phyloP scores from a whole-genome alignment of 2,797 vertebrate species.

The Pseudochaenichthys georgianus region DNA sequence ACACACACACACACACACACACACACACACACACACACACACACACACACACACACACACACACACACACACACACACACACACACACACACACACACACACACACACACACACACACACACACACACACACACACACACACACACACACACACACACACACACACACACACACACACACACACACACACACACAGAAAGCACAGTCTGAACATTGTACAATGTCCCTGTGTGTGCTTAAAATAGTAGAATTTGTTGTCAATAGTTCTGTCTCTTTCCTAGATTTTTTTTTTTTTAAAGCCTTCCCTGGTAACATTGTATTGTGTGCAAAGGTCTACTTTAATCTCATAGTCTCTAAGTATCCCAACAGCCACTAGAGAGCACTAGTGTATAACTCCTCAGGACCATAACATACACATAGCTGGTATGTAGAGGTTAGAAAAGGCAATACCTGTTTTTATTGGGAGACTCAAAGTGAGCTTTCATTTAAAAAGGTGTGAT shows the following conservation, averaged over 20 bases:
- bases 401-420: neutral
- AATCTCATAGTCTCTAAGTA: neutral
- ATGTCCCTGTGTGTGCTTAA: neutral
- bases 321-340: neutral
- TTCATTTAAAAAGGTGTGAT: neutral
- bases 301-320: neutral
- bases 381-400: conserved; percentile 52
- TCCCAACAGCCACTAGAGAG: conserved; percentile 64
- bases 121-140: too few species aligned
- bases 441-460: conserved; percentile 4
- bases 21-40: too few species aligned
- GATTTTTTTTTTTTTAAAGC: neutral
- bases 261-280: neutral
- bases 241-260: neutral
- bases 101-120: too few species aligned
- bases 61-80: neutral
- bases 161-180: neutral
- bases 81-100: too few species aligned
- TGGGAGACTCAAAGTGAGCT: neutral
- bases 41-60: neutral
- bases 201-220: neutral
- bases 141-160: too few species aligned
- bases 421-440: neutral
- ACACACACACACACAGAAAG: neutral
- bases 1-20: too few species aligned